Conservation (phyloP, 2,113 vertebrate species). For the Eulacestoma nigropectus region DNA sequence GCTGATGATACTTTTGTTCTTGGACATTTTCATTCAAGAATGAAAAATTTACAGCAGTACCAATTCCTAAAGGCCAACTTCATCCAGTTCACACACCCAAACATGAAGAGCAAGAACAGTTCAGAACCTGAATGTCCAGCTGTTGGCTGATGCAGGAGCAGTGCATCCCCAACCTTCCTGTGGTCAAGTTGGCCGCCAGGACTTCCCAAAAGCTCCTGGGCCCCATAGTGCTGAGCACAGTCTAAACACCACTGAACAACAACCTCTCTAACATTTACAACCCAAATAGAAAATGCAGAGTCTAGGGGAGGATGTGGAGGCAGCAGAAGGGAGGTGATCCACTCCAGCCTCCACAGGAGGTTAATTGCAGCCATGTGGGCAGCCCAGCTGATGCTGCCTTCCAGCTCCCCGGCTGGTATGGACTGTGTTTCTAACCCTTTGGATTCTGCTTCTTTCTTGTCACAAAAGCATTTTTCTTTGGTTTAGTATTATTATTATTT, state of each 20-base stretch:
- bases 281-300: not conserved
- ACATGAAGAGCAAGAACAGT: accelerated
- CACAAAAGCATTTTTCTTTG: not conserved
- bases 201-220: not conserved
- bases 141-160: not conserved
- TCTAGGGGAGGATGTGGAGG: not conserved
- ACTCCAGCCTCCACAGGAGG: not conserved
- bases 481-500: not conserved
- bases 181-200: not conserved
- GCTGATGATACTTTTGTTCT: not conserved
- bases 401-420: not conserved
- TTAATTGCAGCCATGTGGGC: not conserved
- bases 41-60: not conserved
- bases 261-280: not conserved
- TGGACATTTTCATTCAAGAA: not conserved
- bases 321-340: not conserved
- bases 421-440: not conserved
- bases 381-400: not conserved
- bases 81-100: not conserved
- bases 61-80: not conserved
- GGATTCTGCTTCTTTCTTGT: not conserved
- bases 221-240: not conserved
- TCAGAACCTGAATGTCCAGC: not conserved
- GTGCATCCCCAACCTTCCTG: too few relatives aligned
- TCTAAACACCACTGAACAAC: not conserved